Evolutionary conservation across 2,113 vertebrate genomes (phyloP).

Genomic region (Brachypodius melanocephalos): DNA sequence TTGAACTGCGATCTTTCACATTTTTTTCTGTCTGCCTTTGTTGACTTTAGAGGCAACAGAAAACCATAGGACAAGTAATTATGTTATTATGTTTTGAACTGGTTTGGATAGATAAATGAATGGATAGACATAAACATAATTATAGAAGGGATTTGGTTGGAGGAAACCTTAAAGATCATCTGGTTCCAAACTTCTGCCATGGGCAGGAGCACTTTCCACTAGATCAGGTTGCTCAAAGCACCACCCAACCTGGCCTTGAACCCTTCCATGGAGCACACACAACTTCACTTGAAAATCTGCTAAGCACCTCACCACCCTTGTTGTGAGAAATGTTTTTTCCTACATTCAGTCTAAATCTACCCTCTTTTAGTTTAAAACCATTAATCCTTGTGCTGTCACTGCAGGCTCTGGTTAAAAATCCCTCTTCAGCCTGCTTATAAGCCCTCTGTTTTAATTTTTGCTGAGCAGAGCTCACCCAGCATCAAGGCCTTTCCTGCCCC

Average conservation of each 20-base stretch:
- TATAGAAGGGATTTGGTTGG: neutral
- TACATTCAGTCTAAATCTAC: neutral
- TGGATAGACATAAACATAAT: neutral
- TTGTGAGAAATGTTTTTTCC: neutral
- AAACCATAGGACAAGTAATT: neutral
- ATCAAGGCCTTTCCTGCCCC: neutral
- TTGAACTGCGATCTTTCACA: neutral
- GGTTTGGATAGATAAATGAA: neutral
- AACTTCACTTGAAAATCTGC: neutral
- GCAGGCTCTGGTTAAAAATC: neutral
- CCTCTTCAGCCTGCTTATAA: neutral
- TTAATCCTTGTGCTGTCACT: neutral
- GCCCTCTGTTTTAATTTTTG: neutral
- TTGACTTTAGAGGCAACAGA: neutral
- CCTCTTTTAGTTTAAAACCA: neutral
- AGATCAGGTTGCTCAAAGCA: neutral
- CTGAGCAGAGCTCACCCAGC: neutral
- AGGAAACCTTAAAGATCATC: neutral
- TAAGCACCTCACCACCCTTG: neutral
- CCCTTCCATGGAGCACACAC: neutral
- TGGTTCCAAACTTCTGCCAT: neutral
- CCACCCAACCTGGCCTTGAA: neutral
- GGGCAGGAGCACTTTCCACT: neutral
- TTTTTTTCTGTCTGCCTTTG: neutral
- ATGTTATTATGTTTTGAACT: neutral